Evolutionary conservation across 2,888 invertebrate genomes (phyloP).

Genomic region (Euzetes globulus): DNA sequence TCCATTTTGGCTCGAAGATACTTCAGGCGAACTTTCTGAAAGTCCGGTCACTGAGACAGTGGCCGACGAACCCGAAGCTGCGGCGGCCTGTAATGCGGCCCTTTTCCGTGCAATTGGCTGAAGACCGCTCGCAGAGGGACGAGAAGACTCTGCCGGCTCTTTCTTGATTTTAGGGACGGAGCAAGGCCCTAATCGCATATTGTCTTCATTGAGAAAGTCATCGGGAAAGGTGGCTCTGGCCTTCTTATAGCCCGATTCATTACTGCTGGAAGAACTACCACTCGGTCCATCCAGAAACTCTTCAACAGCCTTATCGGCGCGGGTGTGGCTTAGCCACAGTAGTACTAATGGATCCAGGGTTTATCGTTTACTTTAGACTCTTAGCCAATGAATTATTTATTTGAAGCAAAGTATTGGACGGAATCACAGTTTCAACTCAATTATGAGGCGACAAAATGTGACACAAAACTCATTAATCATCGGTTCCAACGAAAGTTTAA

Average conservation of each 20-base stretch:
- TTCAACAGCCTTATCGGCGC: slow-evolving; percentile 40
- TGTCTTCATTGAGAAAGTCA: slow-evolving; percentile 32
- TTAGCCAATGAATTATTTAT: background rate
- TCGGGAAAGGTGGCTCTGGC: slow-evolving; percentile 34
- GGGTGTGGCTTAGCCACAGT: slow-evolving; percentile 41
- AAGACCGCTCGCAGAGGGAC: slow-evolving; percentile 15
- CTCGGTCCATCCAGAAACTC: slow-evolving; percentile 35
- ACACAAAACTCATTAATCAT: background rate
- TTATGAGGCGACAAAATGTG: background rate
- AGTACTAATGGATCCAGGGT: slow-evolving; percentile 42
- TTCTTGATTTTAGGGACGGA: slow-evolving; percentile 23
- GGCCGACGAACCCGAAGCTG: slow-evolving; percentile 4
- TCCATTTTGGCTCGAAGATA: slow-evolving; percentile 40
- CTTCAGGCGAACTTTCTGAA: slow-evolving; percentile 39
- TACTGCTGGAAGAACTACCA: background rate
- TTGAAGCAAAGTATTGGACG: background rate
- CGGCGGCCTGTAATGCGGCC: slow-evolving; percentile 33
- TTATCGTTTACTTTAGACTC: background rate
- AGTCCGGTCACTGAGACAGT: background rate
- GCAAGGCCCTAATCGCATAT: slow-evolving; percentile 30
- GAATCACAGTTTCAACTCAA: background rate
- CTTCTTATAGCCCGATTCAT: slow-evolving; percentile 30
- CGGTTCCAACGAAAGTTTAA: background rate
- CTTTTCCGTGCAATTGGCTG: slow-evolving; percentile 36
- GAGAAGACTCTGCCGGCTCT: slow-evolving; percentile 32